Evolutionary conservation across 2,888 invertebrate species (phyloP), one percentile per base, ranked within the genome.

Genomic region (Agrenia bidenticulata): DNA sequence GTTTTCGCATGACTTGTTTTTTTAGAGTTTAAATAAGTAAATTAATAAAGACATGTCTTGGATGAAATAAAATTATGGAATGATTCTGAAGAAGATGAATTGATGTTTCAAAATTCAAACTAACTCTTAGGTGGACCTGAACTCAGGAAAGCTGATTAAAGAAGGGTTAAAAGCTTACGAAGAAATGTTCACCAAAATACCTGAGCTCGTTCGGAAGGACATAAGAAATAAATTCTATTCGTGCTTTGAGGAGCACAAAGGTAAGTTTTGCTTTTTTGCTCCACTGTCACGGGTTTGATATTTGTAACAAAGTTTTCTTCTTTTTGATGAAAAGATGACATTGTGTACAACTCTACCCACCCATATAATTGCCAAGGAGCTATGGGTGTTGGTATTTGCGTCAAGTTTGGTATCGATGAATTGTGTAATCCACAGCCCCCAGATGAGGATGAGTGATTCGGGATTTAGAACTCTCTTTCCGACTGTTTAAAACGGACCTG

Each of bases 341-440:
- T 51, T n/a, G 19, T 64, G n/a, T 45, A 49, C 26, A 41, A 59
- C 24, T 11, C 32, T 5, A 41, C 17, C 17, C 50, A 37, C 2
- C 53, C 53, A n/a, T 15, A 41, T 13, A 49, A 64, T 17, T 64
- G 64, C 49, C 19, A 32, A 19, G 59, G 64, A 21, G 19, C 59
- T 1, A 19, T 53, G 17, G 41, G 41, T n/a, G 9, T 59, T 21
- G 58, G 58, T 13, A 41, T 64, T 2, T 64, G 64, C 42, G 27
- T 53, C 1, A 64, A 64, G 54, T 15, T 15, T 1, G 64, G 42
- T 5, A 42, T 64, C 11, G 64, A 60, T 21, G 23, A 53, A 42
- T 24, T 59, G 15, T 64, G 64, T 17, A 51, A 51, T 21, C 51
- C 50, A 51, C 5, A 13, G 2, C 15, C 39, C 17, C 24, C 41